These are phyloP conservation scores for Xyrichtys novacula DNA, from an alignment of 2,797 vertebrate species.

Conservation along the genomic window DNA sequence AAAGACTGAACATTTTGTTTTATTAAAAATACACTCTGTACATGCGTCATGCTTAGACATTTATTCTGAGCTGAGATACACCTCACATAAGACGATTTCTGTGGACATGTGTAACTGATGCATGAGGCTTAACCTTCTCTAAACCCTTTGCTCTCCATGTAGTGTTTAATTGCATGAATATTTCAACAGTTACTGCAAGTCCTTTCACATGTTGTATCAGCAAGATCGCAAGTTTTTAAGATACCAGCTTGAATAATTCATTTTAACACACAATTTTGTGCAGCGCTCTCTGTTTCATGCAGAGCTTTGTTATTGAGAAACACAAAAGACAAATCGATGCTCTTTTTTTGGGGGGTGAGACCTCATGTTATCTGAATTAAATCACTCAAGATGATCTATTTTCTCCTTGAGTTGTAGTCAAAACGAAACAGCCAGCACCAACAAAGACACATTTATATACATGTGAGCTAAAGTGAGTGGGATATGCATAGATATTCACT, in stretches of 20 bases:
- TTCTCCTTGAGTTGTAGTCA: constrained; percentile 5
- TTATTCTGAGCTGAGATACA: not conserved
- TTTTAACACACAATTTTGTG: constrained; percentile 37
- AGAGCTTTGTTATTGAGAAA: constrained; percentile 4
- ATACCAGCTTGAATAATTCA: constrained; percentile 61
- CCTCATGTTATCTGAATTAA: not conserved
- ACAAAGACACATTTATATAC: constrained; percentile 20
- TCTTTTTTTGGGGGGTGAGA: constrained; percentile 1
- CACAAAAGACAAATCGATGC: constrained; percentile 6
- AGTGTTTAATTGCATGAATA: constrained; percentile 74
- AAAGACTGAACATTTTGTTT: constrained; percentile 55
- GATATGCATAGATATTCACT: constrained; percentile 29
- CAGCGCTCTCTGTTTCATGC: constrained; percentile 11
- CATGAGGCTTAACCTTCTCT: constrained; percentile 46
- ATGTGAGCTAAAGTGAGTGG: constrained; percentile 16
- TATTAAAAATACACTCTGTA: constrained; percentile 47
- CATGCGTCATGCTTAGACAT: constrained; percentile 20
- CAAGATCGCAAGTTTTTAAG: constrained; percentile 63
- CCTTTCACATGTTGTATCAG: constrained; percentile 63
- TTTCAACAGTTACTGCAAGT: constrained; percentile 63
- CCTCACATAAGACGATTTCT: constrained; percentile 24
- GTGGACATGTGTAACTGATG: constrained; percentile 32
- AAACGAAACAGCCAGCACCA: constrained; percentile 5
- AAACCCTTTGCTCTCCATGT: constrained; percentile 46
- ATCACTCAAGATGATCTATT: constrained; percentile 12